Conservation (phyloP, 2,888 invertebrate genomes). For the Azorinus chamasolen region DNA sequence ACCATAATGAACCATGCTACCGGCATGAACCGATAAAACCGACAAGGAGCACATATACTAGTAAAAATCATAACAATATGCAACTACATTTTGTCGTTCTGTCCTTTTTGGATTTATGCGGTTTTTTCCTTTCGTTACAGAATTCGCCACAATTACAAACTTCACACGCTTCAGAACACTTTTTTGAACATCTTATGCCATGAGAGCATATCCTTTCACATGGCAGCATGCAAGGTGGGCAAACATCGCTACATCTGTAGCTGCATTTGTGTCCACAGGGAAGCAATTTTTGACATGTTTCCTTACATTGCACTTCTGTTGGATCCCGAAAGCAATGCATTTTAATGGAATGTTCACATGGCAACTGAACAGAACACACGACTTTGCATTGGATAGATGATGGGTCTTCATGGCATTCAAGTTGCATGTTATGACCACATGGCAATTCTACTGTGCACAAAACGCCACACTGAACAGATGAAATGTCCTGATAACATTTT, state of each 20-base stretch:
- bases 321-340: constrained; percentile 70
- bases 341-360: constrained; percentile 87
- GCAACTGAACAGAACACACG: constrained; percentile 86
- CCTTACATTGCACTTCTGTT: constrained; percentile 49
- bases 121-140: constrained; percentile 87
- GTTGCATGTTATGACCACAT: no score
- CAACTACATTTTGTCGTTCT: constrained; percentile 87
- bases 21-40: no score
- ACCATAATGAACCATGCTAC: no score
- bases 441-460: no score
- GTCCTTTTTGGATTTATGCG: constrained; percentile 24
- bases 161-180: constrained; percentile 87
- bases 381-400: no score
- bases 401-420: background rate
- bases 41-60: no score
- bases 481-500: background rate
- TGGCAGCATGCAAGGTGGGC: constrained; percentile 83
- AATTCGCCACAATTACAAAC: constrained; percentile 90
- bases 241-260: constrained; percentile 74
- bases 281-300: constrained; percentile 88
- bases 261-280: constrained; percentile 87
- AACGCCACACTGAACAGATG: no score
- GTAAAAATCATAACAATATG: no score
- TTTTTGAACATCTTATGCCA: constrained; percentile 72
- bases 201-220: constrained; percentile 85